Conservation (phyloP, 2,888 invertebrate species). For the Chromoteleia sp. region DNA sequence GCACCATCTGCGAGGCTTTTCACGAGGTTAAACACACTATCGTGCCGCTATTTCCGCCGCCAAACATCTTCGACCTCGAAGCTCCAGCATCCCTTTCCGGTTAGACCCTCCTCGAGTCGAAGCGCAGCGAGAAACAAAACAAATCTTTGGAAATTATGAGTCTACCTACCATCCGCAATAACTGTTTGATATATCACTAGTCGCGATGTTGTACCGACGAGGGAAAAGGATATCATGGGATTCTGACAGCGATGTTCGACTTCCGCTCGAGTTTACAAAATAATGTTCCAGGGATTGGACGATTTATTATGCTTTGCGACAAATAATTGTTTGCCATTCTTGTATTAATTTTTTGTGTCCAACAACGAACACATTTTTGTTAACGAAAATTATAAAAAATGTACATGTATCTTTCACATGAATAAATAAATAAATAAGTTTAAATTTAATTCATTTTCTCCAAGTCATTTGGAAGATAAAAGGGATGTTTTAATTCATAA, state of each 20-base stretch:
- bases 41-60: conserved; percentile 76
- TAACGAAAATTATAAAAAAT: no score
- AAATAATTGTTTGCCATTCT: conserved; percentile 14
- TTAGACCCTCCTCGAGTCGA: conserved; percentile 42
- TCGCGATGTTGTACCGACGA: conserved; percentile 54
- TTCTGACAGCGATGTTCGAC: conserved; percentile 62
- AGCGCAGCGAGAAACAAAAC: conserved; percentile 72
- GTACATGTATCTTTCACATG: no score
- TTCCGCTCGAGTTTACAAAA: conserved; percentile 64
- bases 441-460: no score
- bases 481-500: no score
- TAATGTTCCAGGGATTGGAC: conserved; percentile 48
- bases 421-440: no score
- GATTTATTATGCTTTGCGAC: conserved; percentile 52
- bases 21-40: conserved; percentile 76
- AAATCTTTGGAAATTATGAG: conserved; percentile 75
- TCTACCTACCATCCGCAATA: conserved; percentile 75
- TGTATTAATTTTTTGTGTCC: neutral
- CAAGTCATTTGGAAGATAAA: no score
- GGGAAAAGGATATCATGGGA: conserved; percentile 61
- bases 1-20: conserved; percentile 57
- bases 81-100: conserved; percentile 65
- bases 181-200: conserved; percentile 74
- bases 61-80: conserved; percentile 75
- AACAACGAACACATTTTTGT: neutral